Percentiles rank a stretch among this genome's conserved stretches.
These are phyloP conservation scores for Phaethon lepturus DNA, from an alignment of 2,113 vertebrate species.

Conservation along the genomic window DNA sequence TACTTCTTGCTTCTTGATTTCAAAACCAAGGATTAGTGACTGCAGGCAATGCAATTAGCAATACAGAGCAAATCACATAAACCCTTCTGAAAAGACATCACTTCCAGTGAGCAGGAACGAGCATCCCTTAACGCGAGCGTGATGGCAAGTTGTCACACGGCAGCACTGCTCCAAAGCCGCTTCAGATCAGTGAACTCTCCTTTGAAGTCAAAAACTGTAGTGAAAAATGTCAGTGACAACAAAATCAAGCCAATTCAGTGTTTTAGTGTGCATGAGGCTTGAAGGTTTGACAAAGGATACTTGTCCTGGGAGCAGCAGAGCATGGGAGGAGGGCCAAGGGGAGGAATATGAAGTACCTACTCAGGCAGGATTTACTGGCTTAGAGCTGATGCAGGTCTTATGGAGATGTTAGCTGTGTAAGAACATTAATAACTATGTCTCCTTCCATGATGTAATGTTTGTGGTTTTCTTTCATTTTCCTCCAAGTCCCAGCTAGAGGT, in stretches of 20 bases:
- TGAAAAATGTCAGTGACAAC: not conserved
- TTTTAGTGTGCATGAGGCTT: not conserved
- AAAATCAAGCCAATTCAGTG: not conserved
- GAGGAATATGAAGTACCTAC: not conserved
- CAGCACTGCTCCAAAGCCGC: not conserved
- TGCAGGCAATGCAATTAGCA: not conserved
- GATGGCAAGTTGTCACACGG: not conserved
- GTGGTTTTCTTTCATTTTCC: not conserved
- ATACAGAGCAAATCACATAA: not conserved
- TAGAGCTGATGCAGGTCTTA: not conserved
- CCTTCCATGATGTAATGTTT: fast-evolving
- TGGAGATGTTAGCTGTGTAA: fast-evolving
- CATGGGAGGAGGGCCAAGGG: not conserved
- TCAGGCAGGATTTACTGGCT: not conserved
- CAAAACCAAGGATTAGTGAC: not conserved
- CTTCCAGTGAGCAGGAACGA: fast-evolving
- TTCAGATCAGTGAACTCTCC: not conserved
- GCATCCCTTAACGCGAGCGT: fast-evolving
- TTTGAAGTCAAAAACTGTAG: not conserved
- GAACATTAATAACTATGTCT: not conserved
- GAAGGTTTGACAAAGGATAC: not conserved
- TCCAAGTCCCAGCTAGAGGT: not conserved
- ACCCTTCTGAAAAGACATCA: not conserved
- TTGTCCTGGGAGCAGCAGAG: not conserved
- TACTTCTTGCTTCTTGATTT: not conserved